A percentile compares a stretch with the other conserved stretches of the same genome.
phyloP scores from a whole-genome alignment of 1,140 invertebrate species.

The Zaprionus vittiger region DNA sequence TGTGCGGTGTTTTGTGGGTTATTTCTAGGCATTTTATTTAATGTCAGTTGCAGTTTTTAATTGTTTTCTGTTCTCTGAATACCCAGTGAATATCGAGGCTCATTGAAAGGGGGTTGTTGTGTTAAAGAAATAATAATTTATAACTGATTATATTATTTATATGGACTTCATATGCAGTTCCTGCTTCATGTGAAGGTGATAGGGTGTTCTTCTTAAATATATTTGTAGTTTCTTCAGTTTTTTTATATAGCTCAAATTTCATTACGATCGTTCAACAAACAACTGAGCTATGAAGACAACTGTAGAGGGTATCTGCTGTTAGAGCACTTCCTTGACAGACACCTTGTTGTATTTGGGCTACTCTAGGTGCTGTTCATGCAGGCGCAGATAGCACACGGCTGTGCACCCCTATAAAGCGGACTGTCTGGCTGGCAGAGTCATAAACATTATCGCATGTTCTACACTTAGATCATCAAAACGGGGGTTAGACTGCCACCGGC shows the following conservation, averaged over 20 bases:
- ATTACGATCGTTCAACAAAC: not conserved
- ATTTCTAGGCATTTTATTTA: not conserved
- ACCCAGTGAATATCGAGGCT: not conserved
- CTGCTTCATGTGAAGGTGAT: not conserved
- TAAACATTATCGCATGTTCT: conserved; percentile 81
- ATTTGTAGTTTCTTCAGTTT: not conserved
- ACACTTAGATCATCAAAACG: conserved; percentile 78
- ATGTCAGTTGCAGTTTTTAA: conserved; percentile 8
- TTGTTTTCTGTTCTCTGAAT: not conserved
- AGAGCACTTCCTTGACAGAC: not conserved
- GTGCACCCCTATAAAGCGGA: conserved; percentile 67
- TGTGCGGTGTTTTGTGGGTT: conserved; percentile 24
- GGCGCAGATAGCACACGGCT: conserved; percentile 52
- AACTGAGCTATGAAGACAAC: not conserved
- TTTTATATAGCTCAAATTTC: not conserved
- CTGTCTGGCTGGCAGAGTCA: conserved; percentile 33
- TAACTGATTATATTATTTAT: not conserved
- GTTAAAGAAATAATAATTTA: not conserved
- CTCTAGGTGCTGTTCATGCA: conserved; percentile 53
- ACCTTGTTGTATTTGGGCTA: conserved; percentile 14
- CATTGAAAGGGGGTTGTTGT: not conserved
- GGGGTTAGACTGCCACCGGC: conserved; percentile 55
- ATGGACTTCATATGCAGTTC: not conserved
- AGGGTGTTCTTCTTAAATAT: not conserved
- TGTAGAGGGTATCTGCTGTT: not conserved